Evolutionary conservation across 2,888 invertebrate species (phyloP).

Genomic region (Malachius bipustulatus): DNA sequence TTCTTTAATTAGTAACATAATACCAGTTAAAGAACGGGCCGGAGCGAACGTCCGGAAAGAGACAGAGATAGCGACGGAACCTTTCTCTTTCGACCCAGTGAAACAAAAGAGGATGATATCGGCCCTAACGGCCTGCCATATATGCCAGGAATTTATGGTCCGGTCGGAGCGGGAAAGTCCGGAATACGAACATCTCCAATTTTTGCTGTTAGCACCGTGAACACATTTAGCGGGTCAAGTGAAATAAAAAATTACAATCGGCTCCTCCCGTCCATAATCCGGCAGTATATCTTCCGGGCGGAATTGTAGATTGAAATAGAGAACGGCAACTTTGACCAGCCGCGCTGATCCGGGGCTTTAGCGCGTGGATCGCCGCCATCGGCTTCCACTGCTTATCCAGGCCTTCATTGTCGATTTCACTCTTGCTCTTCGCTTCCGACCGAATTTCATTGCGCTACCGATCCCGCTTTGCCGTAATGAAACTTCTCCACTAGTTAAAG

Average conservation of each 20-base stretch:
- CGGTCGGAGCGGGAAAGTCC: neutral
- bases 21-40: too few relatives aligned
- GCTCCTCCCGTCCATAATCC: slow-evolving; percentile 28
- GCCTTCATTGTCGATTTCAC: too few relatives aligned
- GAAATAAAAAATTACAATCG: slow-evolving; percentile 29
- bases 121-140: neutral
- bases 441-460: too few relatives aligned
- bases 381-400: too few relatives aligned
- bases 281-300: slow-evolving; percentile 27
- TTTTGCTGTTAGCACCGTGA: slow-evolving; percentile 3
- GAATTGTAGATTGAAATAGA: slow-evolving; percentile 31
- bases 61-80: too few relatives aligned
- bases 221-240: slow-evolving; percentile 10
- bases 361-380: too few relatives aligned
- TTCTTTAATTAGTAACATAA: too few relatives aligned
- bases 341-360: slow-evolving; percentile 26
- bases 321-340: slow-evolving; percentile 28
- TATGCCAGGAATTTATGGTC: slow-evolving; percentile 3
- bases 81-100: slow-evolving; percentile 7
- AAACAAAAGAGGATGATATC: neutral
- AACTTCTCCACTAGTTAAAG: too few relatives aligned
- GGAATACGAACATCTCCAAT: slow-evolving; percentile 3
- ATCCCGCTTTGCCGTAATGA: too few relatives aligned
- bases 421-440: too few relatives aligned
- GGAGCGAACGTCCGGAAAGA: too few relatives aligned